phyloP scores from a whole-genome alignment of 1,140 invertebrate species.

The Pararge aegeria region DNA sequence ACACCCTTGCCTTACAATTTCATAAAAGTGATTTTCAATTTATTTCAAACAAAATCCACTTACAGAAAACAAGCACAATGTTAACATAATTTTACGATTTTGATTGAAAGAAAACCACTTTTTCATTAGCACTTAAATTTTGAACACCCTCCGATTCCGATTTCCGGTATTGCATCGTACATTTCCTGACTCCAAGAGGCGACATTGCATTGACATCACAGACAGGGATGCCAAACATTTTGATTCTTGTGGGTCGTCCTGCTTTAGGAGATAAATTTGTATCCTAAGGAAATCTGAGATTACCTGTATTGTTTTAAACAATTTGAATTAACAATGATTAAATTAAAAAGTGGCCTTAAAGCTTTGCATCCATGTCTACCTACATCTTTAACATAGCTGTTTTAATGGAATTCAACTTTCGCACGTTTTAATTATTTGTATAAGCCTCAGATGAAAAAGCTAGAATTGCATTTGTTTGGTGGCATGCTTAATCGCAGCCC shows the following conservation, averaged over 20 bases:
- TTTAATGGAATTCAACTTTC: too few species aligned
- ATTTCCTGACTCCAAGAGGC: constrained; percentile 48
- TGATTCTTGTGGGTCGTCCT: not conserved
- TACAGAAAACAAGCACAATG: not conserved
- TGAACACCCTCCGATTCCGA: constrained; percentile 40
- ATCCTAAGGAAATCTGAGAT: too few species aligned
- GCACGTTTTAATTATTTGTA: too few species aligned
- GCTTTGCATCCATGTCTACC: too few species aligned
- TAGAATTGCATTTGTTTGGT: too few species aligned
- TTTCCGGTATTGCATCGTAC: constrained; percentile 38
- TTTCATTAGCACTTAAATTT: constrained; percentile 46
- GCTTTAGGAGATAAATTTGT: too few species aligned
- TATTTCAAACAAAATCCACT: not conserved
- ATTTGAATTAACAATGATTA: too few species aligned
- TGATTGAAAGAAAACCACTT: not conserved
- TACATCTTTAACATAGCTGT: too few species aligned
- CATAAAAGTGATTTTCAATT: not conserved
- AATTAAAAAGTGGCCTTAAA: too few species aligned
- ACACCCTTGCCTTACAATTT: not conserved
- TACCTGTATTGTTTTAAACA: too few species aligned
- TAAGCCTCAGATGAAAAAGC: too few species aligned
- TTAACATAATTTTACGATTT: constrained; percentile 3
- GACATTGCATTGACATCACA: constrained; percentile 14
- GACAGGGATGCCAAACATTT: not conserved
- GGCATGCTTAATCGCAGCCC: constrained; percentile 1